Conservation (phyloP, 2,888 invertebrate genomes). For the Cheilosia vulpina region DNA sequence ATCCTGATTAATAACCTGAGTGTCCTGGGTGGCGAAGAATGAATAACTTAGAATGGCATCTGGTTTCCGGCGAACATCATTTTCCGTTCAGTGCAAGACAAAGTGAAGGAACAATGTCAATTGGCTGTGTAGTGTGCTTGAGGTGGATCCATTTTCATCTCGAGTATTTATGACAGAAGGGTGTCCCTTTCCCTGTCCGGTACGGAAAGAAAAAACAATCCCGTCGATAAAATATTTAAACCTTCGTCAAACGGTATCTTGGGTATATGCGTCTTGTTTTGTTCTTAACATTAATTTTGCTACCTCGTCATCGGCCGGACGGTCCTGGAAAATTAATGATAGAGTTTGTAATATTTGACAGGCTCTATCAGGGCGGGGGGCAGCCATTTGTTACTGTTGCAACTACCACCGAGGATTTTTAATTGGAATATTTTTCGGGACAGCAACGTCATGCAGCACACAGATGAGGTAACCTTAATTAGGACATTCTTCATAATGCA, state of each 20-base stretch:
- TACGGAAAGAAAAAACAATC: constrained; percentile 21
- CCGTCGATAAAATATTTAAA: constrained; percentile 71
- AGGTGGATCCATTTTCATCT: constrained; percentile 28
- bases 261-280: background rate
- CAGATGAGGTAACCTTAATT: constrained; percentile 45
- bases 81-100: constrained; percentile 42
- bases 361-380: constrained; percentile 5
- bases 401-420: background rate
- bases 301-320: background rate
- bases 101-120: constrained; percentile 54
- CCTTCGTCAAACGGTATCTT: constrained; percentile 60
- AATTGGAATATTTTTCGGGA: constrained; percentile 43
- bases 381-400: background rate
- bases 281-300: background rate
- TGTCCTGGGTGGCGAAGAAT: constrained; percentile 21
- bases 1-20: constrained; percentile 32
- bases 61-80: constrained; percentile 47
- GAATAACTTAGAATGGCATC: constrained; percentile 67
- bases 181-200: background rate
- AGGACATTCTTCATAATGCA: constrained; percentile 63
- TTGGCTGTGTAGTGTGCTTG: constrained; percentile 21
- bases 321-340: constrained; percentile 46
- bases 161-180: constrained; percentile 30
- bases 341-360: constrained; percentile 46
- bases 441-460: background rate